Conservation (phyloP, 64 coral and sea anemone genomes). For the Acropora yongei region DNA sequence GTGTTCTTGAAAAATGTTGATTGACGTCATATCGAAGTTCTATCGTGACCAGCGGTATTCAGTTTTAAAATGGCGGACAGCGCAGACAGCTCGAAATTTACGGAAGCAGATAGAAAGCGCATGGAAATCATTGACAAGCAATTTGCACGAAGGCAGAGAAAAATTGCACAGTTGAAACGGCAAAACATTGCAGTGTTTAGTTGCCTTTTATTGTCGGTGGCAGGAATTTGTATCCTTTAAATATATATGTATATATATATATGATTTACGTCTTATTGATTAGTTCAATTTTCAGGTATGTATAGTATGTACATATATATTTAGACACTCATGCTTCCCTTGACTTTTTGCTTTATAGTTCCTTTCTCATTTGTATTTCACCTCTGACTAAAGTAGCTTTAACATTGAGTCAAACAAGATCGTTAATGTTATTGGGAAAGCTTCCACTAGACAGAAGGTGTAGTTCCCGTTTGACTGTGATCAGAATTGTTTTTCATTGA, state of each 20-base stretch:
- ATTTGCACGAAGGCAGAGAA: conserved; percentile 40
- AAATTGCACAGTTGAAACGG: conserved; percentile 49
- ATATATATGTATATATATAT: neutral
- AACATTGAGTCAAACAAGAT: too few species aligned
- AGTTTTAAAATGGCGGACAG: conserved; percentile 83
- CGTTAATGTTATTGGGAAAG: too few species aligned
- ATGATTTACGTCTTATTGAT: too few species aligned
- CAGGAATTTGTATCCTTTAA: conserved; percentile 94
- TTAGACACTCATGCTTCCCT: too few species aligned
- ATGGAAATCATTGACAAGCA: conserved; percentile 49
- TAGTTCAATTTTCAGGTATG: too few species aligned
- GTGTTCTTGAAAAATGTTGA: neutral
- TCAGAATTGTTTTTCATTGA: too few species aligned
- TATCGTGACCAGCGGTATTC: conserved; percentile 13
- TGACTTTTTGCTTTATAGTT: too few species aligned
- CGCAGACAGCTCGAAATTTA: conserved; percentile 41
- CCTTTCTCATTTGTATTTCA: too few species aligned
- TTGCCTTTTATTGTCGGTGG: conserved; percentile 77
- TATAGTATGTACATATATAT: too few species aligned
- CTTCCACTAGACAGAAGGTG: too few species aligned
- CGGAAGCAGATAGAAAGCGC: conserved; percentile 44
- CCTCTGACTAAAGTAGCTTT: too few species aligned
- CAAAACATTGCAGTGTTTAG: conserved; percentile 72
- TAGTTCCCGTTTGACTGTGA: too few species aligned
- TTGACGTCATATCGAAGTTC: conserved; percentile 13